Evolutionary conservation across 2,797 vertebrate genomes (phyloP).

Genomic region (Chloroceryle inda): DNA sequence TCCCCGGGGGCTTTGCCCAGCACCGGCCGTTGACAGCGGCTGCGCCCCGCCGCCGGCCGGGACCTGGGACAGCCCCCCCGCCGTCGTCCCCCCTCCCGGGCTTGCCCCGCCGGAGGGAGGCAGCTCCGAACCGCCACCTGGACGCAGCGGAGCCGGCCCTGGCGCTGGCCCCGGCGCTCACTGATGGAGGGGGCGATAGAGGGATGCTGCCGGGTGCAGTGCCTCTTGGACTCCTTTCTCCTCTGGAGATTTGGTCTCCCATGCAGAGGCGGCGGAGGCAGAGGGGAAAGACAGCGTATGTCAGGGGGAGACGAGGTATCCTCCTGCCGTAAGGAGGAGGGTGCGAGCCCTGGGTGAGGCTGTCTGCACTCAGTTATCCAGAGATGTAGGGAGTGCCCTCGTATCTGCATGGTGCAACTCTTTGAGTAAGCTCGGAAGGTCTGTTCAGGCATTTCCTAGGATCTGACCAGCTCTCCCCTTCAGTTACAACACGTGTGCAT

Average conservation of each 20-base stretch:
- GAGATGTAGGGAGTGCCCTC: not conserved
- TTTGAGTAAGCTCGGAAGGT: not conserved
- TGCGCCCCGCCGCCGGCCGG: too few relatives aligned
- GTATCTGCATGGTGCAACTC: not conserved
- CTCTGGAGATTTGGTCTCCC: not conserved
- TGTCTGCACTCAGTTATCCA: not conserved
- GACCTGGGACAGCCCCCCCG: too few relatives aligned
- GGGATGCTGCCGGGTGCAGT: not conserved
- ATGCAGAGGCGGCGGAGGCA: rapidly evolving
- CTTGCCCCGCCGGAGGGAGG: not conserved
- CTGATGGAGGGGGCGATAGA: too few relatives aligned
- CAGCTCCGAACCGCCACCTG: not conserved
- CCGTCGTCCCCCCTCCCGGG: rapidly evolving
- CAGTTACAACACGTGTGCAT: rapidly evolving
- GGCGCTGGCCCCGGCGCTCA: not conserved
- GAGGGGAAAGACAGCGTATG: not conserved
- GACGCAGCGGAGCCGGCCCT: not conserved
- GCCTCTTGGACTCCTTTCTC: not conserved
- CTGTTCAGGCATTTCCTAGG: not conserved
- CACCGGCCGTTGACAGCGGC: too few relatives aligned
- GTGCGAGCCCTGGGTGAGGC: not conserved
- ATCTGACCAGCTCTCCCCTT: not conserved
- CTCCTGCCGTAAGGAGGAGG: not conserved
- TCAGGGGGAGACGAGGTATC: not conserved
- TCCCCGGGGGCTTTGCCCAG: too few relatives aligned